Percentiles rank a stretch among this genome's conserved stretches.
Conservation (phyloP, 2,113 vertebrate genomes). For the Syngnathus typhle region DNA sequence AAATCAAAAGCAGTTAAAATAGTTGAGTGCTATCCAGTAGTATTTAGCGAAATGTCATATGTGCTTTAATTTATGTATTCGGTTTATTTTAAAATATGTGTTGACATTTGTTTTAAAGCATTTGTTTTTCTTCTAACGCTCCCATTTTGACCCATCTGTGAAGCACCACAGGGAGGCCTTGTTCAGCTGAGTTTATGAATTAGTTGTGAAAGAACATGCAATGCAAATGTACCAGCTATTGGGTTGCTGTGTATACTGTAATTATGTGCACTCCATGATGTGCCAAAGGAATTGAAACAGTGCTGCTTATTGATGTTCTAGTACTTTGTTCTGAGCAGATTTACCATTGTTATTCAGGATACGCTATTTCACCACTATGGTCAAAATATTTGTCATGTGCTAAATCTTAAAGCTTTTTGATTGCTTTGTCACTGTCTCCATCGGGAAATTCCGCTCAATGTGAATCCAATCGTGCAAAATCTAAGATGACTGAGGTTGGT, state of each 20-base stretch:
- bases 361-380: too few species aligned
- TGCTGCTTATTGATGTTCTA: too few species aligned
- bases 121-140: not conserved
- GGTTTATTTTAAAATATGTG: not conserved
- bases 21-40: not conserved
- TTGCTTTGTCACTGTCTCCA: too few species aligned
- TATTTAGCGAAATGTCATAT: not conserved
- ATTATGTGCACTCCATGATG: too few species aligned
- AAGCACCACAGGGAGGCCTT: slow-evolving; percentile 25
- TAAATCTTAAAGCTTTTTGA: too few species aligned
- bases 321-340: too few species aligned
- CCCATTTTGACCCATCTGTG: slow-evolving; percentile 34
- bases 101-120: not conserved
- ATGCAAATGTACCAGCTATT: slow-evolving; percentile 38
- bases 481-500: too few species aligned
- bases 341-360: too few species aligned
- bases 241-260: slow-evolving; percentile 38
- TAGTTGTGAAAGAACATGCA: slow-evolving; percentile 55
- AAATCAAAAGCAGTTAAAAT: not conserved
- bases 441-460: too few species aligned
- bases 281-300: too few species aligned
- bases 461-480: too few species aligned
- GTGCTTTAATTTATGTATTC: not conserved
- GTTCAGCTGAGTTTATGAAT: slow-evolving; percentile 57
- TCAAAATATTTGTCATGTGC: too few species aligned